phyloP scores from a whole-genome alignment of 2,797 vertebrate genomes.

The Darevskia mixta region DNA sequence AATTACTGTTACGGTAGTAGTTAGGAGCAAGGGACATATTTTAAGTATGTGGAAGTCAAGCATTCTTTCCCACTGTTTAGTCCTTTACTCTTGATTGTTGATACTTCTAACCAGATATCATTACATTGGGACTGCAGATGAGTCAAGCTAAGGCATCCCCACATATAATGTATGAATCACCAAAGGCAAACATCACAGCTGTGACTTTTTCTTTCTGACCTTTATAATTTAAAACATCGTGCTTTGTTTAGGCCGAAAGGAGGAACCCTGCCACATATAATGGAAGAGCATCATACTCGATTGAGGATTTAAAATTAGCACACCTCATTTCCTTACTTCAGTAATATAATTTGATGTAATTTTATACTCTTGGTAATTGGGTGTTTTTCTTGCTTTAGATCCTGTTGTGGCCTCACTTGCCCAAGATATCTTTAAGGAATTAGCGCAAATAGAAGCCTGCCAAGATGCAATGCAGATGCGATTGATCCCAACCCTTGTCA shows the following conservation, averaged over 20 bases:
- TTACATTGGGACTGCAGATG: background rate
- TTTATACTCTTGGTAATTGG: constrained; percentile 24
- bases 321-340: background rate
- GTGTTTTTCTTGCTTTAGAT: constrained; percentile 81
- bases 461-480: constrained; percentile 98
- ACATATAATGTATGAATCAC: background rate
- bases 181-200: background rate
- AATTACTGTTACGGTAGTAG: background rate
- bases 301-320: background rate
- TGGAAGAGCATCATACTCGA: background rate
- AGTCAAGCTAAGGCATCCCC: background rate
- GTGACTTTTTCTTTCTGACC: background rate
- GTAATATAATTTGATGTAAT: background rate
- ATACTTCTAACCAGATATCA: background rate
- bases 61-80: background rate
- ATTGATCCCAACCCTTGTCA: constrained; percentile 96
- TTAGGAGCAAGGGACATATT: background rate
- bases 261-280: background rate
- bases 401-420: constrained; percentile 97
- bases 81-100: background rate
- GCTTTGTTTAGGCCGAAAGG: background rate
- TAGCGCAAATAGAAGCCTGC: constrained; percentile 96
- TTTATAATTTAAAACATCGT: background rate
- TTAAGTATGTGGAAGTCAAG: background rate
- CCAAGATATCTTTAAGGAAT: constrained; percentile 98